Percentiles rank a stretch among this genome's conserved stretches.
Conservation (phyloP, 2,888 invertebrate genomes). For the Apoda limacodes region DNA sequence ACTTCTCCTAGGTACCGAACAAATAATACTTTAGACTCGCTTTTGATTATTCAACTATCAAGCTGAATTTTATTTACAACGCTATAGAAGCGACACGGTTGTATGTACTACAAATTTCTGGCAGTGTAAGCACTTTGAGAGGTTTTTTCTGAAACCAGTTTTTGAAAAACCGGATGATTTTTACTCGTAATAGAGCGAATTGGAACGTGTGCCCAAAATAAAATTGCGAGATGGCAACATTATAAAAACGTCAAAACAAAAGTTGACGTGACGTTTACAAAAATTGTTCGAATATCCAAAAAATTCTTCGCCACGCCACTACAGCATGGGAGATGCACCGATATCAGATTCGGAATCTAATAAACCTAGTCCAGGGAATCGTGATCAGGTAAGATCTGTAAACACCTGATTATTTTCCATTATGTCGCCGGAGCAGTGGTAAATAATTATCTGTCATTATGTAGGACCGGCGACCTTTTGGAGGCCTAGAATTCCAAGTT, state of each 20-base stretch:
- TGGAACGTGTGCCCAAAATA: neutral
- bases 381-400: constrained; percentile 40
- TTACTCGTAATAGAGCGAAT: too few relatives aligned
- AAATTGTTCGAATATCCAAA: constrained; percentile 34
- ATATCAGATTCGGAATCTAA: constrained; percentile 43
- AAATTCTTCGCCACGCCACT: constrained; percentile 42
- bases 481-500: constrained; percentile 77
- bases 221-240: neutral
- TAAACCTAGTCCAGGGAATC: constrained; percentile 34
- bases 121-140: too few relatives aligned
- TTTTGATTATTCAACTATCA: too few relatives aligned
- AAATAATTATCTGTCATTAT: constrained; percentile 27
- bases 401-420: too few relatives aligned
- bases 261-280: constrained; percentile 61
- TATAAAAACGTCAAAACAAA: constrained; percentile 50
- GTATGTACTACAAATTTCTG: too few relatives aligned
- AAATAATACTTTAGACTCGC: too few relatives aligned
- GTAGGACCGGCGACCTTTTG: constrained; percentile 73
- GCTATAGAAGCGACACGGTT: too few relatives aligned
- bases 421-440: too few relatives aligned
- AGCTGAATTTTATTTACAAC: too few relatives aligned
- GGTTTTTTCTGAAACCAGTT: too few relatives aligned
- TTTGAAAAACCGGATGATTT: too few relatives aligned
- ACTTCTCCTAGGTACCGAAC: too few relatives aligned
- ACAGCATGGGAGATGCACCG: constrained; percentile 59